Percentiles rank a stretch among this genome's conserved stretches.
Evolutionary conservation across 2,888 invertebrate genomes (phyloP).

Genomic region (Perizoma flavofasciatum): DNA sequence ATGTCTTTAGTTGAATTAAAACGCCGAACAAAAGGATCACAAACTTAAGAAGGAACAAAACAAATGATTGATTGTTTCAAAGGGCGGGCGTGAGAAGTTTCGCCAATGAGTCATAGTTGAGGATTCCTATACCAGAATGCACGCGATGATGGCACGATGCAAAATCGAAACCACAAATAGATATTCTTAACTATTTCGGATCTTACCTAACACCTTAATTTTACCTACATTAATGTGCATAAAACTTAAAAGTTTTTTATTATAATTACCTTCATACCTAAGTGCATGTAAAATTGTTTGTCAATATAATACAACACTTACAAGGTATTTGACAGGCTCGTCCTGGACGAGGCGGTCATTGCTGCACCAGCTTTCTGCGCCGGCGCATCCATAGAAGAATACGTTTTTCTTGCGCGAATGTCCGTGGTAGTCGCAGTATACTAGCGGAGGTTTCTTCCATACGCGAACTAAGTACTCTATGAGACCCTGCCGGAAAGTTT

Average conservation of each 20-base stretch:
- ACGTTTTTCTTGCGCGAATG: conserved; percentile 94
- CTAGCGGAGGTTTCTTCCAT: conserved; percentile 84
- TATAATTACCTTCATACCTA: too few relatives aligned
- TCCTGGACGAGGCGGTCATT: conserved; percentile 82
- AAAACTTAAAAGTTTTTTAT: too few relatives aligned
- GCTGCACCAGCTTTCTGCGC: conserved; percentile 87
- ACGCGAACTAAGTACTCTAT: conserved; percentile 85
- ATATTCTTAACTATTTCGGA: too few relatives aligned
- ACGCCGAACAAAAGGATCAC: conserved; percentile 27
- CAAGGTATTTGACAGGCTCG: conserved; percentile 85
- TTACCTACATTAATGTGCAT: conserved; percentile 1
- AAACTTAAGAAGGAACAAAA: conserved; percentile 24
- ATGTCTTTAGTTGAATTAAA: conserved; percentile 22
- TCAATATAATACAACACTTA: conserved; percentile 54
- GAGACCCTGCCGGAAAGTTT: conserved; percentile 70
- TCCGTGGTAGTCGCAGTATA: conserved; percentile 91
- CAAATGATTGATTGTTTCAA: conserved; percentile 29
- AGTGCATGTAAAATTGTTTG: not conserved
- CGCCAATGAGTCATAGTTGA: conserved; percentile 24
- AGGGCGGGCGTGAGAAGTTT: conserved; percentile 24
- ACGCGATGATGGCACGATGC: conserved; percentile 10
- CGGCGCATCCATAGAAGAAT: conserved; percentile 93
- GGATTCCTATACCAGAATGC: conserved; percentile 9
- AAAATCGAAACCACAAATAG: conserved; percentile 6
- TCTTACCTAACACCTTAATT: too few relatives aligned